Conservation (phyloP, 2,797 vertebrate species). For the Pyrocephalus nanus region DNA sequence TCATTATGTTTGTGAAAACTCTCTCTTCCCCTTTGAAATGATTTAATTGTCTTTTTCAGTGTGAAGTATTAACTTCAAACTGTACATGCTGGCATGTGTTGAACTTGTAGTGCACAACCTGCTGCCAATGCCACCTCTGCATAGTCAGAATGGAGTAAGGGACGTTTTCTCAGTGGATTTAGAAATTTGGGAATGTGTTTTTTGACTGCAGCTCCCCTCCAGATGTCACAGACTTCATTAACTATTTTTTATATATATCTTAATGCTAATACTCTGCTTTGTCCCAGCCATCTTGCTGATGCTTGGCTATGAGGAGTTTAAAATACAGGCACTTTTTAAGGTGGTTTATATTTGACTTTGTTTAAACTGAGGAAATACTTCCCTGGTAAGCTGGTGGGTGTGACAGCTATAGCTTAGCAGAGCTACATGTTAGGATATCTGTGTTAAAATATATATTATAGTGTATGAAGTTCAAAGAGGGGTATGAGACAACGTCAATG, state of each 20-base stretch:
- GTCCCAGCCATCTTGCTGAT: not conserved
- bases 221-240: not conserved
- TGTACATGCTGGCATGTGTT: rapidly evolving
- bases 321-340: not conserved
- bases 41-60: not conserved
- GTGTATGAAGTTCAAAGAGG: not conserved
- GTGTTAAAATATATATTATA: not conserved
- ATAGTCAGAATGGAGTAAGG: not conserved
- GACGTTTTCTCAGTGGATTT: not conserved
- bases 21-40: not conserved
- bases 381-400: not conserved
- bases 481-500: rapidly evolving
- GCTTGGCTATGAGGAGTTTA: not conserved
- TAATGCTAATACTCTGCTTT: not conserved
- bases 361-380: not conserved
- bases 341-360: not conserved
- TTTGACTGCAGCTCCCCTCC: not conserved
- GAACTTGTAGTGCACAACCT: not conserved
- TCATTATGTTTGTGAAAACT: not conserved
- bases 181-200: not conserved
- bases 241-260: rapidly evolving
- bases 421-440: rapidly evolving
- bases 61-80: not conserved
- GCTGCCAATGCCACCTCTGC: not conserved
- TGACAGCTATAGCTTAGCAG: not conserved